Evolutionary conservation across 1,140 invertebrate genomes (phyloP).

Genomic region (Holcopasites calliopsidis): DNA sequence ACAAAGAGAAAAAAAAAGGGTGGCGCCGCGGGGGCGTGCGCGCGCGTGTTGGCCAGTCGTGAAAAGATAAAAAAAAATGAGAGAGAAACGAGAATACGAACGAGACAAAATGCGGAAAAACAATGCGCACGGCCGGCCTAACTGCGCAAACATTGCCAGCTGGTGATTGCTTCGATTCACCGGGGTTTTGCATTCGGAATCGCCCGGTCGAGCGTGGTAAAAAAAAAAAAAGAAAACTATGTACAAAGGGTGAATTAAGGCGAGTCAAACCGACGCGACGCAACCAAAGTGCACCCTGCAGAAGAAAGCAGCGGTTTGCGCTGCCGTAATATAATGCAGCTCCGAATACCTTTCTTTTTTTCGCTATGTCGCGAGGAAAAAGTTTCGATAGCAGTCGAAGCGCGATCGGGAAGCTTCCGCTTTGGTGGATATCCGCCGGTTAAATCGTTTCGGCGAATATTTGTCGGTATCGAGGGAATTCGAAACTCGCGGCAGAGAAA

Average conservation of each 20-base stretch:
- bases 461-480: not conserved
- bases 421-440: not conserved
- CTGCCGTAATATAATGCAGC: slow-evolving; percentile 9
- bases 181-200: slow-evolving; percentile 61
- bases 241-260: slow-evolving; percentile 60
- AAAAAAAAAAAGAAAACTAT: slow-evolving; percentile 28
- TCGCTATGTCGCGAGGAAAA: not conserved
- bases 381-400: not conserved
- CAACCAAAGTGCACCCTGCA: slow-evolving; percentile 2
- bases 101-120: slow-evolving; percentile 39
- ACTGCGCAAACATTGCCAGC: slow-evolving; percentile 67
- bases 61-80: slow-evolving; percentile 25
- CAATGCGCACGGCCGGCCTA: slow-evolving; percentile 56
- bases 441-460: not conserved
- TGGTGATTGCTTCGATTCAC: slow-evolving; percentile 69
- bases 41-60: not conserved
- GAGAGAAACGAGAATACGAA: slow-evolving; percentile 9
- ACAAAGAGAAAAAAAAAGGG: slow-evolving; percentile 14
- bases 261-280: slow-evolving; percentile 45
- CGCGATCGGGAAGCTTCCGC: not conserved
- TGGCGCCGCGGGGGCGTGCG: not conserved
- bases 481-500: not conserved
- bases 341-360: slow-evolving; percentile 14
- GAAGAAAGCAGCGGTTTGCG: slow-evolving; percentile 49
- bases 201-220: slow-evolving; percentile 24